These are phyloP conservation scores for Diabrotica balteata DNA, from an alignment of 2,888 invertebrate species.

Conservation along the genomic window DNA sequence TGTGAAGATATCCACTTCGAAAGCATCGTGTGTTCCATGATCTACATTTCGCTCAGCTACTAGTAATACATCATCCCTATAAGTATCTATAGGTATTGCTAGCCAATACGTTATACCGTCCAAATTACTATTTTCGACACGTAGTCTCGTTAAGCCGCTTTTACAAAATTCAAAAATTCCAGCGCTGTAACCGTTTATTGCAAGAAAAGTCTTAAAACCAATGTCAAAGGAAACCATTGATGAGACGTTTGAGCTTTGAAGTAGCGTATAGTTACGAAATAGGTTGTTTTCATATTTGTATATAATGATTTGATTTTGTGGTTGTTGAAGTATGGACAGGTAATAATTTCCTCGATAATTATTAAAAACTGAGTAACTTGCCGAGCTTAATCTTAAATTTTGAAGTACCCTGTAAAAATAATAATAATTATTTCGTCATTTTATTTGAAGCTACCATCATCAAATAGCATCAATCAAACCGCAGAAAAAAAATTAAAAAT, in stretches of 20 bases:
- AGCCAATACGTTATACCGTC: constrained; percentile 53
- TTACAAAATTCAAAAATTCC: constrained; percentile 53
- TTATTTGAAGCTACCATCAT: no score
- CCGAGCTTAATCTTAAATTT: constrained; percentile 45
- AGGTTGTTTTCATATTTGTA: constrained; percentile 46
- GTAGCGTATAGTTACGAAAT: constrained; percentile 46
- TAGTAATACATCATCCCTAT: constrained; percentile 60
- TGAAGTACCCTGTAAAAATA: constrained; percentile 43
- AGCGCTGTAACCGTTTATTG: constrained; percentile 53
- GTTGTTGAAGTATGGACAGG: constrained; percentile 52
- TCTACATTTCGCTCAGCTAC: constrained; percentile 56
- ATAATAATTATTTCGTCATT: no score
- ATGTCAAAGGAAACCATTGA: constrained; percentile 54
- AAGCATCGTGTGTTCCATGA: constrained; percentile 49
- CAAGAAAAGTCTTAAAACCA: constrained; percentile 55
- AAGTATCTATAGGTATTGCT: constrained; percentile 56
- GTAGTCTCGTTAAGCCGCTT: constrained; percentile 43
- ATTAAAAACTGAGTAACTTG: constrained; percentile 48
- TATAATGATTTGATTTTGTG: constrained; percentile 43
- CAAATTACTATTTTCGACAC: constrained; percentile 48
- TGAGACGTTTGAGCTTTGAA: constrained; percentile 47
- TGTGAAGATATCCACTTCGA: constrained; percentile 51
- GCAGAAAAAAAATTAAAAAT: no score
- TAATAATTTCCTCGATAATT: constrained; percentile 44
- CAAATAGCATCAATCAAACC: no score